phyloP scores from a whole-genome alignment of 2,113 vertebrate species.

The Sporophila hypoxantha region DNA sequence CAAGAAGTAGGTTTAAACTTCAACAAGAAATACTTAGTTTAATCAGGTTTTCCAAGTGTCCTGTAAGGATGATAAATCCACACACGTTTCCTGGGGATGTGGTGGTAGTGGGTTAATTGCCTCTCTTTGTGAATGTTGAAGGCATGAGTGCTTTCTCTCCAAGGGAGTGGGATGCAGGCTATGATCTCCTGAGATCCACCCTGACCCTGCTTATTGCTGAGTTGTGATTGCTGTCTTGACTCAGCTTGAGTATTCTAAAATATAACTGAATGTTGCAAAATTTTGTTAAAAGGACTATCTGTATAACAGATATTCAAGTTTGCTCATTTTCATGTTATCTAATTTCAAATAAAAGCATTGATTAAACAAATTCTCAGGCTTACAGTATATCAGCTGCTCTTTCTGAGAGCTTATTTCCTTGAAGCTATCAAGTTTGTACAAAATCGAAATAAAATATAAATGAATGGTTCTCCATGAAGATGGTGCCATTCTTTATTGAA shows the following conservation, averaged over 20 bases:
- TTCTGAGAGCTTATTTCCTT: slow-evolving; percentile 27
- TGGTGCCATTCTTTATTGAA: slow-evolving; percentile 28
- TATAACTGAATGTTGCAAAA: neutral
- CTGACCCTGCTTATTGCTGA: neutral
- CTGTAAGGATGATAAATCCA: neutral
- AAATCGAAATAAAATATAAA: slow-evolving; percentile 42
- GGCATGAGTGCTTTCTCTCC: neutral
- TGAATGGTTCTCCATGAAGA: slow-evolving; percentile 20
- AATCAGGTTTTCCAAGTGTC: neutral
- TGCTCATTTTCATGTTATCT: neutral
- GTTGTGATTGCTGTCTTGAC: neutral
- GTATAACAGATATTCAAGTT: neutral
- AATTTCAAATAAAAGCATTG: neutral
- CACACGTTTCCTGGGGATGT: neutral
- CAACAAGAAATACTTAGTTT: neutral
- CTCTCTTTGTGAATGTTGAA: neutral
- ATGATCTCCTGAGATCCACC: neutral
- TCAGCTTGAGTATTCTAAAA: neutral
- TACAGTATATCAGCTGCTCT: neutral
- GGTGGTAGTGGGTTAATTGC: neutral
- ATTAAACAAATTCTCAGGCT: slow-evolving; percentile 1
- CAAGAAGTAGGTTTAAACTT: neutral
- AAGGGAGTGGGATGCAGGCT: neutral
- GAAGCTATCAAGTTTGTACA: slow-evolving; percentile 15
- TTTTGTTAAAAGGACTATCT: neutral